Percentiles rank a stretch among this genome's conserved stretches.
These are phyloP conservation scores for Drosophila tsacasi DNA, from an alignment of 1,140 invertebrate genomes.

Conservation along the genomic window DNA sequence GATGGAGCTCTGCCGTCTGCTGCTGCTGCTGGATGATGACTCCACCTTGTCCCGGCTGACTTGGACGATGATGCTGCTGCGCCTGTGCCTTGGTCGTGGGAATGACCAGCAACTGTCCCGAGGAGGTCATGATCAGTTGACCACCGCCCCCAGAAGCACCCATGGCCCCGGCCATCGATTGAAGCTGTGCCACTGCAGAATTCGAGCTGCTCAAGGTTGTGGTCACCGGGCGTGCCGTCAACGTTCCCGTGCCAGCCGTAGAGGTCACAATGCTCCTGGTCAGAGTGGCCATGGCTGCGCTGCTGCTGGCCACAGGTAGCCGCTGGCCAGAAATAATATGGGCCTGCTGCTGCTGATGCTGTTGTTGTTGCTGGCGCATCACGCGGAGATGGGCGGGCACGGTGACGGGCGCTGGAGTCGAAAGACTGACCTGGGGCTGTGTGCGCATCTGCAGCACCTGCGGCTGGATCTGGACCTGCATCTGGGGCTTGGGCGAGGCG, in stretches of 20 bases:
- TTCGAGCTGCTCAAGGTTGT: constrained; percentile 40
- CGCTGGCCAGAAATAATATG: constrained; percentile 49
- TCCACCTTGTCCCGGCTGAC: constrained; percentile 28
- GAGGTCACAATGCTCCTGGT: constrained; percentile 64
- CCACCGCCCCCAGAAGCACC: constrained; percentile 48
- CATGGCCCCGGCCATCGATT: constrained; percentile 48
- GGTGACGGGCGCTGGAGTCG: constrained; percentile 88
- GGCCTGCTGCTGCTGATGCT: constrained; percentile 16
- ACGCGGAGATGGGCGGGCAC: constrained; percentile 87
- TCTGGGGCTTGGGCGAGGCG: constrained; percentile 59
- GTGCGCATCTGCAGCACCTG: constrained; percentile 49
- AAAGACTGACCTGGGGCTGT: constrained; percentile 75
- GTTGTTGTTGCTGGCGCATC: constrained; percentile 46
- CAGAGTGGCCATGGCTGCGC: constrained; percentile 46
- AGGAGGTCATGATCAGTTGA: constrained; percentile 84
- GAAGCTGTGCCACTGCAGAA: constrained; percentile 58
- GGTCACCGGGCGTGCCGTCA: constrained; percentile 43
- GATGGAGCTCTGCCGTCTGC: constrained; percentile 50
- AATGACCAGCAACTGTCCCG: constrained; percentile 86
- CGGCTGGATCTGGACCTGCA: constrained; percentile 29
- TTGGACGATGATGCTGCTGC: constrained; percentile 46
- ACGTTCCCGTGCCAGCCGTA: constrained; percentile 47
- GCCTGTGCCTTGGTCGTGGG: constrained; percentile 79
- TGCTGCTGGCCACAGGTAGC: constrained; percentile 38
- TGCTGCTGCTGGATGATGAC: constrained; percentile 60